Percentiles rank a stretch among this genome's conserved stretches.
Evolutionary conservation across 2,797 vertebrate species (phyloP).

Genomic region (Euthynnus affinis): DNA sequence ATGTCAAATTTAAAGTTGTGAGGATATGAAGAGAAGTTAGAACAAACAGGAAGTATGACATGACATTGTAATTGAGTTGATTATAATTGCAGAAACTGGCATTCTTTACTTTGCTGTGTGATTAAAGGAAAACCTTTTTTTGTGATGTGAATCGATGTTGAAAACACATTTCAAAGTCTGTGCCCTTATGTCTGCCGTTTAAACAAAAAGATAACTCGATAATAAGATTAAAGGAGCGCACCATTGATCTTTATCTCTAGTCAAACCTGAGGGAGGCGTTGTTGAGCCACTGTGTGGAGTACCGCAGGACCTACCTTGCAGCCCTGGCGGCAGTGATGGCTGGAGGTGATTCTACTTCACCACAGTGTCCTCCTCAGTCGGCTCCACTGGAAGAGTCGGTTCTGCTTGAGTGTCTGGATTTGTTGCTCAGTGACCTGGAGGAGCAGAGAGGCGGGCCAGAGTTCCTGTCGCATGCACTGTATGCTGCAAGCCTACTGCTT

Average conservation of each 20-base stretch:
- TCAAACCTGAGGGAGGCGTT: constrained; percentile 81
- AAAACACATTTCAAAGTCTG: background rate
- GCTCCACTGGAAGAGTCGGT: constrained; percentile 52
- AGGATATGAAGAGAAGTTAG: too few species aligned
- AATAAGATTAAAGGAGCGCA: background rate
- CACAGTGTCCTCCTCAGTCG: constrained; percentile 34
- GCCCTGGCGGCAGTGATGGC: constrained; percentile 82
- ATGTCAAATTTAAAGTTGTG: background rate
- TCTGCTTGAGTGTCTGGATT: constrained; percentile 78
- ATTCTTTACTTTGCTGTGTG: background rate
- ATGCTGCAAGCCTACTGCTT: constrained; percentile 86
- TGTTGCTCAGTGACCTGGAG: constrained; percentile 86
- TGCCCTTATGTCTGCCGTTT: too few species aligned
- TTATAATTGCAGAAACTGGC: background rate
- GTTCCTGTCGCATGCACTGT: constrained; percentile 82
- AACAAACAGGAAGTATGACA: too few species aligned
- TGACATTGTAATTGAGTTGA: background rate
- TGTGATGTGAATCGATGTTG: background rate
- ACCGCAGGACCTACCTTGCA: constrained; percentile 84
- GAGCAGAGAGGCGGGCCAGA: constrained; percentile 83
- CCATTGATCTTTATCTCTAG: constrained; percentile 67
- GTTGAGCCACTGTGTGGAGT: constrained; percentile 76
- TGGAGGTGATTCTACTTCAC: constrained; percentile 35
- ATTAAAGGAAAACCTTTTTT: background rate
- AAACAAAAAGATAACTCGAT: too few species aligned